Conservation (phyloP, 2,113 vertebrate species). For the Asarcornis scutulata region DNA sequence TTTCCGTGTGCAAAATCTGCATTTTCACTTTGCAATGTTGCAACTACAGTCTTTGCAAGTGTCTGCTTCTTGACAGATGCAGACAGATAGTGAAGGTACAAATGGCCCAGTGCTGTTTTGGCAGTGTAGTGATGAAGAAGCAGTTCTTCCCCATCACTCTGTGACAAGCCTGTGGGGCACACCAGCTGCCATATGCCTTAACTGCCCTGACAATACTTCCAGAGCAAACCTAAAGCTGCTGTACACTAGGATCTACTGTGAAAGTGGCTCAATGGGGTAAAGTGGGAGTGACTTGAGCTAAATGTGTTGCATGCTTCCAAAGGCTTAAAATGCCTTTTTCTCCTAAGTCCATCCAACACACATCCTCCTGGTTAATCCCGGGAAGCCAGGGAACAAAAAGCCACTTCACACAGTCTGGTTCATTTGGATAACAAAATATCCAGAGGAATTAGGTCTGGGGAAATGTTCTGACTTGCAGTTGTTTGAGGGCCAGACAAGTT, state of each 20-base stretch:
- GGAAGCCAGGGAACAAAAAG: conserved; percentile 28
- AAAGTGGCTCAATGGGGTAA: not conserved
- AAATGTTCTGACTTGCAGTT: conserved; percentile 19
- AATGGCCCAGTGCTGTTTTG: not conserved
- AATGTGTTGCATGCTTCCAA: not conserved
- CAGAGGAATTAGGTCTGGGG: conserved; percentile 12
- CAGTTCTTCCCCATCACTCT: not conserved
- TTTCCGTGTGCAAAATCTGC: not conserved
- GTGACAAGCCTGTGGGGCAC: not conserved
- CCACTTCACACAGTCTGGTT: conserved; percentile 6
- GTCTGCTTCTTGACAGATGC: not conserved
- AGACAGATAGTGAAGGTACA: not conserved
- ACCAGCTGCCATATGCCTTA: not conserved
- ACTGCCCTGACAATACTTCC: not conserved
- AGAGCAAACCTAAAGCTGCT: not conserved
- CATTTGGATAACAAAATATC: conserved; percentile 15
- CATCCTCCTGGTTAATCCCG: not conserved
- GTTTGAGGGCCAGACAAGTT: conserved; percentile 27
- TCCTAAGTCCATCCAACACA: not conserved
- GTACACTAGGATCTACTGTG: not conserved
- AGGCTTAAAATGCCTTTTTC: not conserved
- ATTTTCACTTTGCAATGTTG: not conserved
- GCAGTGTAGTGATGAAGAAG: not conserved
- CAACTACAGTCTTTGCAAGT: not conserved
- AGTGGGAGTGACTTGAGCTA: not conserved